These are phyloP conservation scores for Microctenopoma stevenorrisi DNA, from an alignment of 2,797 vertebrate species.

Conservation along the genomic window DNA sequence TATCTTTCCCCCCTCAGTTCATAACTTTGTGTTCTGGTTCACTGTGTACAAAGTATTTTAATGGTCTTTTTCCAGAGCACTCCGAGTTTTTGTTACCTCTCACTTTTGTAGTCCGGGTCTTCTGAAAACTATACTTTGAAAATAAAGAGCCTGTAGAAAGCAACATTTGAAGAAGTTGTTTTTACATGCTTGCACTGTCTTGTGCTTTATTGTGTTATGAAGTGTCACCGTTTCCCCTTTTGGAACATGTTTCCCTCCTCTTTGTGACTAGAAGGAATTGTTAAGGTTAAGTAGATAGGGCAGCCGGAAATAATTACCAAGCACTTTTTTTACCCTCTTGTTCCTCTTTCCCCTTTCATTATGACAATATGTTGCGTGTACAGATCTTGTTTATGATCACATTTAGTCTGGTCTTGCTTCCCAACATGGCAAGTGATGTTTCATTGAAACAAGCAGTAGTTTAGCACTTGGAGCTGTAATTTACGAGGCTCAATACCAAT, in stretches of 20 bases:
- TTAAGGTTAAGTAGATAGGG: slow-evolving; percentile 92
- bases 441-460: slow-evolving; percentile 82
- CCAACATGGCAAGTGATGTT: slow-evolving; percentile 77
- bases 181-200: slow-evolving; percentile 47
- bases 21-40: slow-evolving; percentile 6
- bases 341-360: slow-evolving; percentile 71
- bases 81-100: slow-evolving; percentile 21
- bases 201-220: slow-evolving; percentile 72
- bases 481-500: slow-evolving; percentile 86
- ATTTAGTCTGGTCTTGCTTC: slow-evolving; percentile 85
- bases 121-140: slow-evolving; percentile 20
- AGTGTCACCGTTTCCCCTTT: slow-evolving; percentile 58
- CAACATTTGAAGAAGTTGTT: slow-evolving; percentile 22
- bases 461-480: slow-evolving; percentile 85
- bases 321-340: slow-evolving; percentile 74
- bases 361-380: slow-evolving; percentile 70
- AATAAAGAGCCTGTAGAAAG: slow-evolving; percentile 31
- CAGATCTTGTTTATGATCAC: slow-evolving; percentile 83
- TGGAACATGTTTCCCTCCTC: slow-evolving; percentile 78
- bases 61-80: slow-evolving; percentile 24
- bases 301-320: slow-evolving; percentile 93
- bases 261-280: slow-evolving; percentile 86
- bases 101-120: not conserved
- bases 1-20: not conserved
- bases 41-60: slow-evolving; percentile 24